Evolutionary conservation across 2,888 invertebrate genomes (phyloP).

Genomic region (Pollenia angustigena): DNA sequence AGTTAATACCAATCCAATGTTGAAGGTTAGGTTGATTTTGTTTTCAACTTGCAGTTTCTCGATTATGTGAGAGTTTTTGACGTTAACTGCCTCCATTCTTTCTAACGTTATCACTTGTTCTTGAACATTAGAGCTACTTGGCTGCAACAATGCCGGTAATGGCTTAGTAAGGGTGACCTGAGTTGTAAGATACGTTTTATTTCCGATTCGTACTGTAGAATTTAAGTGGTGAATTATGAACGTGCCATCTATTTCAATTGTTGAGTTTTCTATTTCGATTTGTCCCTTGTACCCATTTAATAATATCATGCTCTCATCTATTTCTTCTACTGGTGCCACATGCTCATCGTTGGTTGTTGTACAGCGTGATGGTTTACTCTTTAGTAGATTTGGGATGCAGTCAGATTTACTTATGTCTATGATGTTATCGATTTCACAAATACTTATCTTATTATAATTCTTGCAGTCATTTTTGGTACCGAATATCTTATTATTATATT

Average conservation of each 20-base stretch:
- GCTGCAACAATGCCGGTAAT: constrained; percentile 20
- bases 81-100: neutral
- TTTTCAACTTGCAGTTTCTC: constrained; percentile 25
- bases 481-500: constrained; percentile 52
- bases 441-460: neutral
- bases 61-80: constrained; percentile 33
- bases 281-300: neutral
- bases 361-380: constrained; percentile 29
- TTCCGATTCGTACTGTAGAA: too few species aligned
- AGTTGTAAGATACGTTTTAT: too few species aligned
- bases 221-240: too few species aligned
- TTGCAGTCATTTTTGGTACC: constrained; percentile 3
- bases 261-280: constrained; percentile 24
- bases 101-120: constrained; percentile 10
- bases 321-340: constrained; percentile 21
- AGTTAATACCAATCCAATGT: neutral
- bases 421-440: constrained; percentile 62
- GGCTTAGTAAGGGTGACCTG: neutral
- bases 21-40: constrained; percentile 12
- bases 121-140: neutral
- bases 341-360: constrained; percentile 38
- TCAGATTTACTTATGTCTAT: constrained; percentile 26
- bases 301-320: constrained; percentile 27
- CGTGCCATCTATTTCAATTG: constrained; percentile 2
- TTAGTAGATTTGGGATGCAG: constrained; percentile 26